These are phyloP conservation scores for Tinamus major DNA, from an alignment of 2,797 vertebrate genomes.

Conservation along the genomic window DNA sequence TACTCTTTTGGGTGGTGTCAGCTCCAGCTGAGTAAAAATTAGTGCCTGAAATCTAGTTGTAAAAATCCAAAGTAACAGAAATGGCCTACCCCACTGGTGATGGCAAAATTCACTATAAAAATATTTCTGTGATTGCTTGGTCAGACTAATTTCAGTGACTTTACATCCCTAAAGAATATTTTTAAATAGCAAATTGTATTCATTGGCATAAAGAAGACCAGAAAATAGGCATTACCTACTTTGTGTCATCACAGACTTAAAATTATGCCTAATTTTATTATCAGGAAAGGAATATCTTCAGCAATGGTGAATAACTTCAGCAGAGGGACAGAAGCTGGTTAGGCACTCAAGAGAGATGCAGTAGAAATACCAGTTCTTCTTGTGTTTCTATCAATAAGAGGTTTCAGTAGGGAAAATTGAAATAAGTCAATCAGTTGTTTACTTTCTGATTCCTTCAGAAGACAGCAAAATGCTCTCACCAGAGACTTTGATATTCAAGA, in stretches of 20 bases:
- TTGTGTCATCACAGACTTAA: not conserved
- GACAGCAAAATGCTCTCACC: not conserved
- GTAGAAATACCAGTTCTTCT: slow-evolving; percentile 16
- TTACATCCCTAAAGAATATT: not conserved
- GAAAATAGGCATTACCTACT: not conserved
- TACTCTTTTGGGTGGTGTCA: not conserved
- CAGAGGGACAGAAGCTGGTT: not conserved
- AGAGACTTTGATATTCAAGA: not conserved
- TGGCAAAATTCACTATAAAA: not conserved
- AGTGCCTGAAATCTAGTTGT: not conserved
- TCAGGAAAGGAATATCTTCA: not conserved
- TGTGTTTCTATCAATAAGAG: slow-evolving; percentile 24
- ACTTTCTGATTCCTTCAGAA: slow-evolving; percentile 15
- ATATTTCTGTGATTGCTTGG: not conserved
- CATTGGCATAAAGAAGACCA: not conserved
- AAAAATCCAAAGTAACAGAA: not conserved
- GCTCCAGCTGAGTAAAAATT: not conserved
- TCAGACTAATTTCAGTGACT: not conserved
- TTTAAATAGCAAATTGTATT: not conserved
- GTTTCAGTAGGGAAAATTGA: slow-evolving; percentile 28
- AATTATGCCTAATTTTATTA: slow-evolving; percentile 29
- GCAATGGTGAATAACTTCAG: not conserved
- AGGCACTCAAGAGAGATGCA: not conserved
- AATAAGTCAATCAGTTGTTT: slow-evolving; percentile 43
- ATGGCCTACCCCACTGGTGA: not conserved